Base-by-base conservation (phyloP, 2,888 invertebrate species). In the Torymus texanus region DNA sequence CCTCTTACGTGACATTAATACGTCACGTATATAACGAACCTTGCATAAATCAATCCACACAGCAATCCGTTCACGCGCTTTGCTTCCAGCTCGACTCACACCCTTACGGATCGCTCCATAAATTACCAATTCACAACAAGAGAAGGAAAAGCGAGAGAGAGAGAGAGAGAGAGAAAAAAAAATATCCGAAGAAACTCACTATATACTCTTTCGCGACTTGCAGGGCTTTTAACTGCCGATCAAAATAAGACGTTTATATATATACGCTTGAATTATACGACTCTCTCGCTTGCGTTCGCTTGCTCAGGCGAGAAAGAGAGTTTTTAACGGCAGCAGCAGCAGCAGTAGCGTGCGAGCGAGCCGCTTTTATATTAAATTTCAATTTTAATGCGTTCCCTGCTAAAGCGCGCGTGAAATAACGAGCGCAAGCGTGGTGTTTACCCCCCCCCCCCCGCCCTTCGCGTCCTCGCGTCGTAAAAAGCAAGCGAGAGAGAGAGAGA, bases 331-430 rank as follows among this genome's bases (percentile, higher is more conserved):
- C n/a, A n/a, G 21, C 21, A 21, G 12, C n/a, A n/a, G 12, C 18
- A 21, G n/a, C 58, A n/a, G n/a, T 21, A 21, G 21, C 21, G 21
- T 2, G 21, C 2, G 21, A 21, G 21, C 21, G 21, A 21, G 50
- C 18, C 21, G 8, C 67, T 24, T 41, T 61, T 50, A 29, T 63
- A 58, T 70, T 71, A 70, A 76, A 70, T 58, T 70, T 70, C 55
- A 65, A 70, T 76, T 70, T 70, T 58, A 63, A 76, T 63, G 76
- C 41, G 58, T 65, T 65, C 29, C 4, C 16, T 41, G 63, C 59
- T 63, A 75, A 67, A 65, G 53, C 50, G 51, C 65, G 59, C 71
- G 50, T 71, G 65, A 65, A 77, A 65, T 77, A 71, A 71, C 76
- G 71, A 75, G 70, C 62, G 50, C 11, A 62, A 50, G 29, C 58